Base-by-base conservation (phyloP, 1,140 invertebrate species). In the Brachionus angularis region DNA sequence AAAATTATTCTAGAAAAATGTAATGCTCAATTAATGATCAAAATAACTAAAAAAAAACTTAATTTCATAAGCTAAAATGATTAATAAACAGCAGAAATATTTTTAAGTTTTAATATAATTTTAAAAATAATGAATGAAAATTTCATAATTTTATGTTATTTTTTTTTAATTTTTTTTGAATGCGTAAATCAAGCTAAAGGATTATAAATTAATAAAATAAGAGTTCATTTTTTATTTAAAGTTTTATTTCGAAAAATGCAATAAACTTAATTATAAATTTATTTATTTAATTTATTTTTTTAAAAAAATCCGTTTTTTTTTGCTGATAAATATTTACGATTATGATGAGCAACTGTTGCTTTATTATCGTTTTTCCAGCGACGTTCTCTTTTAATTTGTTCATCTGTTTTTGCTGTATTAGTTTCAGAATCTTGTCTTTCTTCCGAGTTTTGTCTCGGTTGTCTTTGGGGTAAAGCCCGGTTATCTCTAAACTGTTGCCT, bases 311-410 rank as follows among this genome's bases (percentile, higher is more conserved):
- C 62, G 10, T 29, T 46, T 34, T 67, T 67, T 50, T 67, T 67
- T 29, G 36, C 36, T 8, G 62, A 67, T 33, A 67, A 47, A 47
- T 29, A 47, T 50, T 67, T 67, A 14, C 62, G 62, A 36, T 67
- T 67, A 47, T 67, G 62, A 49, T 67, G 62, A 47, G 47, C 62
- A 7, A 67, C 36, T 12, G 42, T 47, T 18, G 42, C 62, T 50
- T 67, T 67, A 31, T 67, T 67, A 23, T 67, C 62, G 47, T 67
- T 67, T 47, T 67, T 67, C 62, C 62, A 67, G 27, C 62, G 21
- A 47, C 62, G 23, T 34, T 67, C 62, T 16, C 42, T 27, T 25
- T 50, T 67, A 27, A 67, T 67, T 67, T 67, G 39, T n/a, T 67
- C 62, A 10, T 67, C 47, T 14, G 42, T 67, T 29, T 67, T 67